Percentiles rank a stretch among this genome's conserved stretches.
phyloP scores from a whole-genome alignment of 2,888 invertebrate genomes.

The Nemotelus pantherinus region DNA sequence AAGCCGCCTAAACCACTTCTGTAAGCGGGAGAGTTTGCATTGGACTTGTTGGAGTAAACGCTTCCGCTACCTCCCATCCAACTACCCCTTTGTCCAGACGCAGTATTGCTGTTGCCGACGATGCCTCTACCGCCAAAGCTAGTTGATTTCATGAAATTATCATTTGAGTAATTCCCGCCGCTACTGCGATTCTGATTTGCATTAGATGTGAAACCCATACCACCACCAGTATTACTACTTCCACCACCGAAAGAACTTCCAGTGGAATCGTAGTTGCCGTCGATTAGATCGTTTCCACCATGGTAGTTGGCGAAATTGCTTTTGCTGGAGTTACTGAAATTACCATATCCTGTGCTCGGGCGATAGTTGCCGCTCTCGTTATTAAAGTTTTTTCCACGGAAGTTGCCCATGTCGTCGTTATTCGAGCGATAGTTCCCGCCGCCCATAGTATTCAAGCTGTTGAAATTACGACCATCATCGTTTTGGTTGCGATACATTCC shows the following conservation, averaged over 20 bases:
- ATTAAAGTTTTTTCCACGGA: constrained; percentile 30
- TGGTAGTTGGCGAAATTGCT: constrained; percentile 19
- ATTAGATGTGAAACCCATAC: constrained; percentile 4
- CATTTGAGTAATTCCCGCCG: constrained; percentile 20
- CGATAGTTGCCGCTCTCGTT: constrained; percentile 26
- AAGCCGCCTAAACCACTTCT: constrained; percentile 19
- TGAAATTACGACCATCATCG: constrained; percentile 24
- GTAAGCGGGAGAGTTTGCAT: constrained; percentile 5
- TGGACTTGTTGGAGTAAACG: constrained; percentile 24
- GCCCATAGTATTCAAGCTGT: not conserved
- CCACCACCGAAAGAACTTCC: constrained; percentile 5
- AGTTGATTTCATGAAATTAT: constrained; percentile 18
- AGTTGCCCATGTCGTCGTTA: not conserved
- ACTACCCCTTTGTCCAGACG: constrained; percentile 23
- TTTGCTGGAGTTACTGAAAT: not conserved
- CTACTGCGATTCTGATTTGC: constrained; percentile 15
- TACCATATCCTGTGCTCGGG: not conserved
- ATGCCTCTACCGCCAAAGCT: not conserved
- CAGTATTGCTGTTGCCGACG: constrained; percentile 4
- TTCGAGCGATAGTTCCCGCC: constrained; percentile 23
- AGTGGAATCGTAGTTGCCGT: constrained; percentile 9
- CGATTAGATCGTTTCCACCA: not conserved
- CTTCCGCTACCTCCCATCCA: constrained; percentile 39
- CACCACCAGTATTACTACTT: not conserved
- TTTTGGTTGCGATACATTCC: constrained; percentile 20